Conservation (phyloP, 1,140 invertebrate species). For the Triops longicaudatus region DNA sequence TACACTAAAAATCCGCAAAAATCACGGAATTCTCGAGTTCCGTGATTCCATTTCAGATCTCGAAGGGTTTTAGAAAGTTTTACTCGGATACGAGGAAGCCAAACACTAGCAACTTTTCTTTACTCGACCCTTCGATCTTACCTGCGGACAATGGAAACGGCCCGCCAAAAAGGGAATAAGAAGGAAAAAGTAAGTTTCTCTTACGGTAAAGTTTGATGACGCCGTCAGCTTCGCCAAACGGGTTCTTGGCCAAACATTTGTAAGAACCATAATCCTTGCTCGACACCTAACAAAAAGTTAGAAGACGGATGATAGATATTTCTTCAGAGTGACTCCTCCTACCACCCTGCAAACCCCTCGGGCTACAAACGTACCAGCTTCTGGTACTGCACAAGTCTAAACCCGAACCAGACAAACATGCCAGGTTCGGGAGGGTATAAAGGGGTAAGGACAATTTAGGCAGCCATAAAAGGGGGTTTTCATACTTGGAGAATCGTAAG, state of each 20-base stretch:
- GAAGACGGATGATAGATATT: background rate
- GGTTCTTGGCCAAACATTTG: constrained; percentile 14
- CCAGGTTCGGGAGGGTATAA: no score
- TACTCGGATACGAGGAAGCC: no score
- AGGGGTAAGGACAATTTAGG: background rate
- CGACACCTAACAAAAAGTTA: background rate
- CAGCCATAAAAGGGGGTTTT: background rate
- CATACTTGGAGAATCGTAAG: background rate
- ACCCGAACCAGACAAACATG: no score
- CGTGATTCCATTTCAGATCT: no score
- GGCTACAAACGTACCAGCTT: no score
- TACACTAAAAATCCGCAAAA: no score
- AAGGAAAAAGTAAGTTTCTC: background rate
- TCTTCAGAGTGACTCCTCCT: background rate
- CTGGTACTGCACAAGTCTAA: no score
- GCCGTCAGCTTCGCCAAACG: constrained; percentile 1
- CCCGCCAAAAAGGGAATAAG: background rate
- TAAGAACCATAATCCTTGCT: constrained; percentile 1
- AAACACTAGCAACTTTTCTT: no score
- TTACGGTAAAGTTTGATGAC: constrained; percentile 15
- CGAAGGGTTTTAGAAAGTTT: no score
- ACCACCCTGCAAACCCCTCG: background rate
- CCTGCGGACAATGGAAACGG: no score
- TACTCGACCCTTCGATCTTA: no score
- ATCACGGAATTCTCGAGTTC: no score